A percentile compares a stretch with the other conserved stretches of the same genome.
phyloP scores from a whole-genome alignment of 2,797 vertebrate species.

The Alca torda region DNA sequence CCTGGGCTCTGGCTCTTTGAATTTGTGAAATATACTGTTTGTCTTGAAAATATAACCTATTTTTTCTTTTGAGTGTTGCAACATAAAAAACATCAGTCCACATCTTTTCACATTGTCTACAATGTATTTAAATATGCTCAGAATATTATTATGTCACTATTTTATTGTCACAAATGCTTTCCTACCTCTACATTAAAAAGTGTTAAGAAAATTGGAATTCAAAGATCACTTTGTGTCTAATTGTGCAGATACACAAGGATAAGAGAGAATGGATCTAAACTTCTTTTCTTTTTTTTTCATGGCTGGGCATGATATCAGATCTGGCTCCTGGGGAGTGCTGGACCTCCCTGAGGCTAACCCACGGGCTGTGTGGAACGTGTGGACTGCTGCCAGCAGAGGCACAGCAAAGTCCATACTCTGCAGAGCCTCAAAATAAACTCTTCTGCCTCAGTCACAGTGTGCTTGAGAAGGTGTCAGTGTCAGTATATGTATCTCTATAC shows the following conservation, averaged over 20 bases:
- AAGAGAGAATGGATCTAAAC: not conserved
- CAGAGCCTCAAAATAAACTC: not conserved
- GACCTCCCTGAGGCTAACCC: not conserved
- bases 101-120: not conserved
- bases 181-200: not conserved
- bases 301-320: not conserved
- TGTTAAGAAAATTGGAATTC: not conserved
- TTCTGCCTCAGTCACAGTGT: not conserved
- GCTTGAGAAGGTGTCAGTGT: not conserved
- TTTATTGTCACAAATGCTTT: not conserved
- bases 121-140: not conserved
- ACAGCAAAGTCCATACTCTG: not conserved
- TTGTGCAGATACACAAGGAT: not conserved
- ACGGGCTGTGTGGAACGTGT: fast-evolving
- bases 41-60: not conserved
- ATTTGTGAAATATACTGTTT: not conserved
- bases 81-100: not conserved
- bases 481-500: fast-evolving
- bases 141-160: not conserved
- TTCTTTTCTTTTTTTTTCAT: not conserved
- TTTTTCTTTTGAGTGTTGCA: not conserved
- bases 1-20: not conserved
- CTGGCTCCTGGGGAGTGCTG: fast-evolving
- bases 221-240: not conserved
- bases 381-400: not conserved